Evolutionary conservation across 1,140 invertebrate genomes (phyloP).

Genomic region (Drosophila tristis): DNA sequence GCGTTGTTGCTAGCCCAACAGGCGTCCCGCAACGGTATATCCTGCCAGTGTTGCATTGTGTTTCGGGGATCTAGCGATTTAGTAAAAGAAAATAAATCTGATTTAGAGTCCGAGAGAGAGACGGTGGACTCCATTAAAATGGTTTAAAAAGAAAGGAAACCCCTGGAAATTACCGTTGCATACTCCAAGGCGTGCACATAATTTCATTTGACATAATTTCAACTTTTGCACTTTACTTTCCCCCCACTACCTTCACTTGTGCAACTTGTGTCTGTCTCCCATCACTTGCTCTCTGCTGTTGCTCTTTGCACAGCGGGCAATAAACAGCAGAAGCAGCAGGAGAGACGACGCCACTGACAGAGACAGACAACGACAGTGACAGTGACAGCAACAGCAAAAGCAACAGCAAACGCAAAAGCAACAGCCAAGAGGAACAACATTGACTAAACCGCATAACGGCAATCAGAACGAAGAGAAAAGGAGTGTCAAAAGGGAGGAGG

Average conservation of each 20-base stretch:
- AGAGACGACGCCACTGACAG: slow-evolving; percentile 6
- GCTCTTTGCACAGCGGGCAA: slow-evolving; percentile 19
- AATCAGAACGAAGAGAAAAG: slow-evolving; percentile 7
- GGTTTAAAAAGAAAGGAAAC: slow-evolving; percentile 9
- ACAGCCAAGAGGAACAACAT: slow-evolving; percentile 9
- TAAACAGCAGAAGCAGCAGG: slow-evolving; percentile 13
- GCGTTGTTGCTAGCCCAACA: too few relatives aligned
- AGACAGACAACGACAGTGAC: slow-evolving; percentile 15
- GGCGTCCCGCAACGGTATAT: too few relatives aligned
- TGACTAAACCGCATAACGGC: slow-evolving; percentile 34
- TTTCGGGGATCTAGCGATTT: too few relatives aligned
- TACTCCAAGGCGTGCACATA: slow-evolving; percentile 38
- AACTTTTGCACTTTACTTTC: slow-evolving; percentile 46
- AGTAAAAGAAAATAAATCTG: too few relatives aligned
- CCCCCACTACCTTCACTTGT: background rate
- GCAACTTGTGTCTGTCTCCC: background rate
- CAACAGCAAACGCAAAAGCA: slow-evolving; percentile 1
- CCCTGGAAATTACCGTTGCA: slow-evolving; percentile 29
- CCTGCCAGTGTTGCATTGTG: too few relatives aligned
- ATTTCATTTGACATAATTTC: slow-evolving; percentile 44
- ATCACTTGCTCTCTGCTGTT: background rate
- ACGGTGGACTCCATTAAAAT: background rate
- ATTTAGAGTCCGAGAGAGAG: background rate
- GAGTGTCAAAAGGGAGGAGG: too few relatives aligned
- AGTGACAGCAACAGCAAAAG: slow-evolving; percentile 9